These are phyloP conservation scores for Drosophila monieri DNA, from an alignment of 2,888 invertebrate genomes.

Conservation along the genomic window DNA sequence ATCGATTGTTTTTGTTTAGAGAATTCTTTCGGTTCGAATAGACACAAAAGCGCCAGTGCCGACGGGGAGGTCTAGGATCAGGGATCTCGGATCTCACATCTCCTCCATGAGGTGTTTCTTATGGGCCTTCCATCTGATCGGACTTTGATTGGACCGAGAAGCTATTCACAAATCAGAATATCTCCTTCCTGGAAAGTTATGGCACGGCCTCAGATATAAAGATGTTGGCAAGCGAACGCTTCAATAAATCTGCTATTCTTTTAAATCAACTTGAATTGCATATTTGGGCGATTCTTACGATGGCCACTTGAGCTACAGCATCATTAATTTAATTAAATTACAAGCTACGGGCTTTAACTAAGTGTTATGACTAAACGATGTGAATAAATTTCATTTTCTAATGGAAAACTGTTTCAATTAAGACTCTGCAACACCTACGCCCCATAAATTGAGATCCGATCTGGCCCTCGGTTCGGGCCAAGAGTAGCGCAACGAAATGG, in stretches of 20 bases:
- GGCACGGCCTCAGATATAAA: slow-evolving; percentile 13
- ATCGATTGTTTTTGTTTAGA: slow-evolving; percentile 79
- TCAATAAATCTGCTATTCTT: slow-evolving; percentile 5
- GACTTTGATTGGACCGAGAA: slow-evolving; percentile 26
- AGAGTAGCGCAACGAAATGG: slow-evolving; percentile 52
- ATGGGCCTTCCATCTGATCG: slow-evolving; percentile 6
- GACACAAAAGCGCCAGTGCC: slow-evolving; percentile 83
- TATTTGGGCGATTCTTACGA: slow-evolving; percentile 4
- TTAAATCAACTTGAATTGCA: slow-evolving; percentile 15
- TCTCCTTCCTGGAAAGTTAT: slow-evolving; percentile 14
- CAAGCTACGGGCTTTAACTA: not conserved
- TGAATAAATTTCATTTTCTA: not conserved
- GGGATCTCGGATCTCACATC: slow-evolving; percentile 5
- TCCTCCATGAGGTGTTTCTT: too few species aligned
- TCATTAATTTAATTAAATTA: not conserved
- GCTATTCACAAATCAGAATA: slow-evolving; percentile 21
- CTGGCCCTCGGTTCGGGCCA: slow-evolving; percentile 15
- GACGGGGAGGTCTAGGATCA: slow-evolving; percentile 2
- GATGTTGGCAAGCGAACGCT: not conserved
- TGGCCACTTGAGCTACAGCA: not conserved
- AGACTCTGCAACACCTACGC: not conserved
- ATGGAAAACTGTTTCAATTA: not conserved
- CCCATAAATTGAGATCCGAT: slow-evolving; percentile 8
- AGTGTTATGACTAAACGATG: not conserved
- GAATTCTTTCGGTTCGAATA: slow-evolving; percentile 62